phyloP scores from a whole-genome alignment of 2,888 invertebrate species.

The Zhengitettix transpicula region DNA sequence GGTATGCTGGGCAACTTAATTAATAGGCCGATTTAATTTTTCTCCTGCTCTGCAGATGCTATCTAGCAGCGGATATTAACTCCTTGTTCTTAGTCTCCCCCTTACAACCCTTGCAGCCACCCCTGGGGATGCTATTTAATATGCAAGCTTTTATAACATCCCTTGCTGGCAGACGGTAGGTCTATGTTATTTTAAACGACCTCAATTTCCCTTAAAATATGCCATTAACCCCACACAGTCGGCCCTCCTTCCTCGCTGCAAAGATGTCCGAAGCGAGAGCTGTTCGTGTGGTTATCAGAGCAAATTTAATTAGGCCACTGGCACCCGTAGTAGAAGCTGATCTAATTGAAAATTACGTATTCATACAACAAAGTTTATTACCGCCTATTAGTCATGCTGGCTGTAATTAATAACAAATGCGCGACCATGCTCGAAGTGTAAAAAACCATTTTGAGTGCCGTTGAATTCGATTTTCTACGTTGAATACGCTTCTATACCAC shows the following conservation, averaged over 20 bases:
- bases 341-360: neutral
- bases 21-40: neutral
- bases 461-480: too few species aligned
- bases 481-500: too few species aligned
- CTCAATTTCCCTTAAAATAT: constrained; percentile 2
- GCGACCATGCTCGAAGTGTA: too few species aligned
- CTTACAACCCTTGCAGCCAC: neutral
- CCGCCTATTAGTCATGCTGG: too few species aligned
- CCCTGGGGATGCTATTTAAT: neutral
- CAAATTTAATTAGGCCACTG: neutral
- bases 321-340: neutral
- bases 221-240: constrained; percentile 1
- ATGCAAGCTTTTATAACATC: constrained; percentile 1
- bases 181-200: neutral
- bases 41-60: neutral
- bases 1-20: neutral
- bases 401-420: too few species aligned
- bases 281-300: neutral
- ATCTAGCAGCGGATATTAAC: neutral
- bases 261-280: neutral
- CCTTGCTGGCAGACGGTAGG: neutral
- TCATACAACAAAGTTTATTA: neutral
- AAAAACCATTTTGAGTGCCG: too few species aligned
- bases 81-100: neutral
- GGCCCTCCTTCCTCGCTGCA: neutral